Evolutionary conservation across 2,888 invertebrate species (phyloP), one percentile per base, ranked within the genome.

Genomic region (Ceraclea dissimilis): DNA sequence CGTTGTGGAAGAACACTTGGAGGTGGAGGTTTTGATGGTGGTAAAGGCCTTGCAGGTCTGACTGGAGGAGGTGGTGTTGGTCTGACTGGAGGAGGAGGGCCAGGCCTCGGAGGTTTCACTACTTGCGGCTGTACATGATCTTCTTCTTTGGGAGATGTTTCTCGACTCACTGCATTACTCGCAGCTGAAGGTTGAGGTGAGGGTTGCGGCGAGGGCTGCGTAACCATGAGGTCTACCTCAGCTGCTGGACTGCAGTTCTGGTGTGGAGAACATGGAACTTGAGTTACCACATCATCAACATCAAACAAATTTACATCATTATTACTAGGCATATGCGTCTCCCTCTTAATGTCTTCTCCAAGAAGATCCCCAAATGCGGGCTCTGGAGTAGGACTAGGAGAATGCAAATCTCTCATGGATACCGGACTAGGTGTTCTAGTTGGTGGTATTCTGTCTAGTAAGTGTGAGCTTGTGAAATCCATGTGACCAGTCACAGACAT

Each of bases 341-440:
- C 56, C 49, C 54, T 62, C 63, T 49, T 64, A 57, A 16, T 64
- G 59, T 60, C 62, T 59, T 86, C 79, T 71, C 88, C 84, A 21
- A 84, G 74, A 11, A 84, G 70, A 69, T 85, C 84, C 6, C 79
- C 83, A 58, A 80, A 75, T 1, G 76, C 76, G 17, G 81, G 79
- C 63, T 85, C 85, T 0, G 84, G 90, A 1, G 91, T 91, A 2
- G 91, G 92, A 66, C 90, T 89, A 1, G 92, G 90, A 0, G 91
- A 90, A 68, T 90, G 90, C 10, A 88, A 75, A 64, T 88, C 88
- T 44, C 87, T 76, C 75, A 89, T 88, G 10, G 90, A 85, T 0
- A 91, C 88, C 0, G 93, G 93, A 69, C 91, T 92, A 0, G 93
- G 93, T 1, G 90, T 90, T 63, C 92, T 81, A 1, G 91, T 92